Evolutionary conservation across 1,140 invertebrate genomes (phyloP), one percentile per base, ranked within the genome.

Genomic region (Neodiprion fabricii): DNA sequence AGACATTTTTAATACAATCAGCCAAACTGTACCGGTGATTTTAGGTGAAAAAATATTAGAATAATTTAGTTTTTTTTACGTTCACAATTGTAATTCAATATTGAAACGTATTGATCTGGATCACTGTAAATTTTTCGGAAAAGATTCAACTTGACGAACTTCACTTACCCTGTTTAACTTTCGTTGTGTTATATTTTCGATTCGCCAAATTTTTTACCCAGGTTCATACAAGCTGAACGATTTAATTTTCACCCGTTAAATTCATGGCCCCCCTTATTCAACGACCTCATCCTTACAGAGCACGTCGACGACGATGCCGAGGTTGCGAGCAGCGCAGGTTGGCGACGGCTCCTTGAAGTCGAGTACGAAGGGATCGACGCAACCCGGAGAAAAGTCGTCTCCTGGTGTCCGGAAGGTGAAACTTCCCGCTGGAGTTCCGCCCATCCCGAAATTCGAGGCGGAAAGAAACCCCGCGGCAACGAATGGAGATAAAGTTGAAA

Each of bases 361-460:
- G 81, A 74, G 23, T 73, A 69, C 11, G 81, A 81, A 7, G 75
- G 72, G 0, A 74, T 73, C 40, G 72, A 82, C 1, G 75, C 77
- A 1, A 74, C 83, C 12, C 1, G 48, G 66, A 7, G 70, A 74
- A 9, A 86, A 85, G 75, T 88, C 66, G 79, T 89, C 11, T 86
- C 87, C 0, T 67, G n/a, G 7, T 17, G 53, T 40, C 1, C 28
- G 67, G 8, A 86, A 85, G 75, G 76, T 85, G 7, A 88, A 88
- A 67, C 79, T 89, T 10, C 87, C 87, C 0, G 68, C 79, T 0
- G 87, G 87, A 1, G 87, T 89, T 4, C 79, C 84, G 14, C 87
- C 87, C 2, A 88, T 89, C 49, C 86, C 86, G 0, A 75, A 82
- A 71, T 66, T 73, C 40, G 76, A 79, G 9, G 67, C 10, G 4